Evolutionary conservation across 2,888 invertebrate species (phyloP).

Genomic region (Lithophane socia): DNA sequence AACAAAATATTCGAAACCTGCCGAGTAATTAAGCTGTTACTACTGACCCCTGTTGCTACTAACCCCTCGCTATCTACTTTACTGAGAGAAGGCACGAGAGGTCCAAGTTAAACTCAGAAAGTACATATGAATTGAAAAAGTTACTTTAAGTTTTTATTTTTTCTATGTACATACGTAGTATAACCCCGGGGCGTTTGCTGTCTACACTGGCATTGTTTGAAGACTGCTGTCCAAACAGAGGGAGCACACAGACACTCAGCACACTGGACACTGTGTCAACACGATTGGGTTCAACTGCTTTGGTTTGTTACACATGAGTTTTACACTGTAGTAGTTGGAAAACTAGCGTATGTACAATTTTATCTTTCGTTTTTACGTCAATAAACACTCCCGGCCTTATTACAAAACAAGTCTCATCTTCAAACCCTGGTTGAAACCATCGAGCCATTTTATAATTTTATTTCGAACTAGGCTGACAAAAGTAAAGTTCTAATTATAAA

Average conservation of each 20-base stretch:
- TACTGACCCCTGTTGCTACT: too few species aligned
- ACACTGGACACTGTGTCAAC: conserved; percentile 42
- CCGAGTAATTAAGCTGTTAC: too few species aligned
- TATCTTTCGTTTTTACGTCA: not conserved
- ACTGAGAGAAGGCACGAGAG: not conserved
- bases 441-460: not conserved
- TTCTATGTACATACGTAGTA: not conserved
- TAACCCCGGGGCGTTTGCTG: not conserved
- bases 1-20: too few species aligned
- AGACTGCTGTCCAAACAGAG: conserved; percentile 40
- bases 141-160: not conserved
- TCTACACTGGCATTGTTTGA: conserved; percentile 26
- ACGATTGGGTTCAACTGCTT: conserved; percentile 13
- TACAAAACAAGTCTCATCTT: too few species aligned
- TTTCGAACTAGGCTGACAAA: not conserved
- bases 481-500: not conserved
- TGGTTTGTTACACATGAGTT: not conserved
- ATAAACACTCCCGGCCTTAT: not conserved
- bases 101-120: not conserved
- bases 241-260: conserved; percentile 9
- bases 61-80: too few species aligned
- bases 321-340: not conserved
- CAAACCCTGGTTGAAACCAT: not conserved
- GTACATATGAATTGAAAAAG: not conserved
- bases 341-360: not conserved